These are phyloP conservation scores for Loris lydekkerianus DNA, from an alignment of 2,797 vertebrate genomes.

Conservation along the genomic window DNA sequence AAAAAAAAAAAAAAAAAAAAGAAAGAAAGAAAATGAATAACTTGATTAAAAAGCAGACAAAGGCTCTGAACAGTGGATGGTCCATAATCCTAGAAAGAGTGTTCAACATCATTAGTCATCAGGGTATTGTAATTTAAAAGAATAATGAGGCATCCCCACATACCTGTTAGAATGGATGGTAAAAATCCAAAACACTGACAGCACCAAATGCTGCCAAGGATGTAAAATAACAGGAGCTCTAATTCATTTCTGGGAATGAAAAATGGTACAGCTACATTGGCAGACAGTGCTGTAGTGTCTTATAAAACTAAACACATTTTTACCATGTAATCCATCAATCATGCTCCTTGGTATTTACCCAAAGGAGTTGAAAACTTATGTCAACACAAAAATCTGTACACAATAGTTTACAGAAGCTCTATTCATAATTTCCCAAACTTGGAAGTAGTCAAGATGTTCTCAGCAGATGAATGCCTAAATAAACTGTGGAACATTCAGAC, in stretches of 20 bases:
- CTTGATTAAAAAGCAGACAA: neutral
- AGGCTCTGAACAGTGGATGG: neutral
- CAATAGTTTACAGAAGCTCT: too few species aligned
- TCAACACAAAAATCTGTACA: too few species aligned
- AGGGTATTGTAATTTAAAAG: neutral
- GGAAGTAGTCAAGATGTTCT: too few species aligned
- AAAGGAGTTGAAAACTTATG: too few species aligned
- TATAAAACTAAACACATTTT: too few species aligned
- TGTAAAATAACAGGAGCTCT: neutral
- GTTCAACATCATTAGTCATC: neutral
- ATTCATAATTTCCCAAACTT: too few species aligned
- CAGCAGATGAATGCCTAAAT: too few species aligned
- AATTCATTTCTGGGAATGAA: neutral
- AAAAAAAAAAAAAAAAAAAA: neutral
- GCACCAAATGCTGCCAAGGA: neutral
- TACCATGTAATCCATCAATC: too few species aligned
- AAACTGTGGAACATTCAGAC: too few species aligned
- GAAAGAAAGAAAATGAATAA: neutral
- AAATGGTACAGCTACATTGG: neutral
- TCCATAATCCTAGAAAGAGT: neutral
- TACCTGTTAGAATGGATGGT: neutral
- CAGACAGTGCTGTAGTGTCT: too few species aligned
- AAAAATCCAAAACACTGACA: neutral
- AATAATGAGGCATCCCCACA: neutral
- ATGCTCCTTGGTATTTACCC: too few species aligned